Evolutionary conservation across 2,888 invertebrate species (phyloP).

Genomic region (Phyto melanocephala): DNA sequence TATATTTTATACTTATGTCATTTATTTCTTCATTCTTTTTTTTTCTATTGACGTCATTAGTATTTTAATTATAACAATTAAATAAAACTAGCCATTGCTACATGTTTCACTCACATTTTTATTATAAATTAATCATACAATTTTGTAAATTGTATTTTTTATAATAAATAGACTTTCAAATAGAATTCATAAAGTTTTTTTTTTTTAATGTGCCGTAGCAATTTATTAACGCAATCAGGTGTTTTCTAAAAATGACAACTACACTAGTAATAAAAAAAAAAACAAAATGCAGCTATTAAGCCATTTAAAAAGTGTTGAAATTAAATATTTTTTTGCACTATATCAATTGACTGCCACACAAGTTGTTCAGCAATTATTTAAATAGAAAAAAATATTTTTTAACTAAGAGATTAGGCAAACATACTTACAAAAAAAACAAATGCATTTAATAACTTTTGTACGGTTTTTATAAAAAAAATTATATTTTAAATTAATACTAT

Average conservation of each 20-base stretch:
- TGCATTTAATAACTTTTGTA: too few species aligned
- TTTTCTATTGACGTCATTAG: constrained; percentile 60
- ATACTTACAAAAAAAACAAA: too few species aligned
- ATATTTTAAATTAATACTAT: too few species aligned
- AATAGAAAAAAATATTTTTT: neutral
- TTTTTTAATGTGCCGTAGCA: constrained; percentile 6
- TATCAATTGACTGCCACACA: constrained; percentile 44
- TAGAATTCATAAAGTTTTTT: constrained; percentile 29
- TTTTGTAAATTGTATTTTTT: constrained; percentile 45
- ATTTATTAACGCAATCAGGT: constrained; percentile 41
- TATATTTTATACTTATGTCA: constrained; percentile 11
- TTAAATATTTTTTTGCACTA: constrained; percentile 16
- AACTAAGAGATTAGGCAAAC: neutral
- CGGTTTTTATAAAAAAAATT: too few species aligned
- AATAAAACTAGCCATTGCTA: constrained; percentile 36
- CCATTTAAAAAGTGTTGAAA: constrained; percentile 48
- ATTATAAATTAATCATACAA: constrained; percentile 55
- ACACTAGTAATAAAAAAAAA: neutral
- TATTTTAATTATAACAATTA: constrained; percentile 62
- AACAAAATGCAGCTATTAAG: constrained; percentile 18
- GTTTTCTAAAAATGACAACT: constrained; percentile 1
- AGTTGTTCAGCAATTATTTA: neutral
- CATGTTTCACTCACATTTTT: neutral
- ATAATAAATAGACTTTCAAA: constrained; percentile 34
- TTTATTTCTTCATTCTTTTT: constrained; percentile 1